Base-by-base conservation (phyloP, 2,113 vertebrate genomes). In the Myotis lucifugus region DNA sequence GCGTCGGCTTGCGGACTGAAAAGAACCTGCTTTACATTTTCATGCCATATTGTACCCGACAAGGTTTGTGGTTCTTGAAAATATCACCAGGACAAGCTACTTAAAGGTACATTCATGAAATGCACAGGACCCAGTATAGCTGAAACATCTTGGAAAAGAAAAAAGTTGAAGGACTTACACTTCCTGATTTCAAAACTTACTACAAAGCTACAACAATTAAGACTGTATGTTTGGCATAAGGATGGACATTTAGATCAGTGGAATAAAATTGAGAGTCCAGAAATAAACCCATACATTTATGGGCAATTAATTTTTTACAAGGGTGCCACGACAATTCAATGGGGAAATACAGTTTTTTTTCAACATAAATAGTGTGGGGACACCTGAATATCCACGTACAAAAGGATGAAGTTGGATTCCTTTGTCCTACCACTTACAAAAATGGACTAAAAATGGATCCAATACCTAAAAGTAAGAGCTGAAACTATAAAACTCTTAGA, bases 51-150 rank as follows among this genome's bases (percentile, higher is more conserved):
- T 98, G 98, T 99, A 98, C 98, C 97, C 98, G 96, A 97, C 98
- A 99, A 99, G 98, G 98, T 98, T 98, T 98, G 98, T 98, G 98
- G 98, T 98, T 98, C 97, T 98, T 98, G 98, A 99, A 93, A 98
- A 99, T 98, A 99, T 98, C 98, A 99, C 98, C 98, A 98, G 98
- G 98, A 99, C 98, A 98, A 97, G 98, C 98, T 98, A 97, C 96
- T 97, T 98, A 98, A 98, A 99, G 98, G 99, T 98, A 98, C 98
- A 98, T 98, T 98, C 98, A 98, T 67, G 54, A 94, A 95, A 95
- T 66, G 8, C 25, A 81, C 19, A 25, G 13, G 32, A 34, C 52
- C 19, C 40, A 83, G 50, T 81, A 70, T 7, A 83, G 25, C n/a
- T 10, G 67, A 34, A 84, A 54, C 12, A 76, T 77, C 34, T 54